Evolutionary conservation across 2,888 invertebrate genomes (phyloP).

Genomic region (Oscheius onirici): DNA sequence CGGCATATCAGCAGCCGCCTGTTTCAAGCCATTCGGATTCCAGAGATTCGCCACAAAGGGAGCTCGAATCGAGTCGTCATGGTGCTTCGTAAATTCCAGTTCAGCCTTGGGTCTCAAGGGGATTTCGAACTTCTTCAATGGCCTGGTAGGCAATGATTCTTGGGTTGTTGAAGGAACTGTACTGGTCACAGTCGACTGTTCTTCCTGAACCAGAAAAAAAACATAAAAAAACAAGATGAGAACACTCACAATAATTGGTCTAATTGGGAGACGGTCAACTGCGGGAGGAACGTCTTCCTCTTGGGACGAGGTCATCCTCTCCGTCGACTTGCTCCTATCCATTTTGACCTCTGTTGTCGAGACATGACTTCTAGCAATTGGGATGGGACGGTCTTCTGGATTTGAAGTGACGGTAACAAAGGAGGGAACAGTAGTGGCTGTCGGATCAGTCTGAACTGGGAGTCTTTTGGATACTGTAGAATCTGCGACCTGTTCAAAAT

Average conservation of each 20-base stretch:
- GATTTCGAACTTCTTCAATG: slow-evolving; percentile 38
- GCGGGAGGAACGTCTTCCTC: slow-evolving; percentile 31
- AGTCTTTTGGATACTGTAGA: too few relatives aligned
- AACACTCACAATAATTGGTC: not conserved
- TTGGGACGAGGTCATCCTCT: not conserved
- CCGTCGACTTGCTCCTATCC: not conserved
- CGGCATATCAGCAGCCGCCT: slow-evolving; percentile 1
- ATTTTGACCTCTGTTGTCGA: not conserved
- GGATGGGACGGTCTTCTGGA: slow-evolving; percentile 18
- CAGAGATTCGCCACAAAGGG: slow-evolving; percentile 15
- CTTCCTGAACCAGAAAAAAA: not conserved
- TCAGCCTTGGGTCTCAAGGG: slow-evolving; percentile 48
- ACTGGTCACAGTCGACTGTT: not conserved
- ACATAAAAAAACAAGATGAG: not conserved
- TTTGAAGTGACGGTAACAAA: slow-evolving; percentile 16
- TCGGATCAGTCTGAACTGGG: slow-evolving; percentile 6
- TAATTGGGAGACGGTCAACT: slow-evolving; percentile 27
- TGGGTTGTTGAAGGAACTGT: not conserved
- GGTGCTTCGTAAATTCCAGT: slow-evolving; percentile 30
- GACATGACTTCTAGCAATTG: slow-evolving; percentile 8
- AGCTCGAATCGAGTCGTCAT: slow-evolving; percentile 14
- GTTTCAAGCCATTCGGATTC: not conserved
- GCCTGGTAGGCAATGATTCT: not conserved
- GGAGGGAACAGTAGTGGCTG: not conserved
- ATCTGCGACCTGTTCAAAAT: slow-evolving; percentile 48